These are phyloP conservation scores for Drosophila auraria DNA, from an alignment of 1,140 invertebrate species.

Conservation along the genomic window DNA sequence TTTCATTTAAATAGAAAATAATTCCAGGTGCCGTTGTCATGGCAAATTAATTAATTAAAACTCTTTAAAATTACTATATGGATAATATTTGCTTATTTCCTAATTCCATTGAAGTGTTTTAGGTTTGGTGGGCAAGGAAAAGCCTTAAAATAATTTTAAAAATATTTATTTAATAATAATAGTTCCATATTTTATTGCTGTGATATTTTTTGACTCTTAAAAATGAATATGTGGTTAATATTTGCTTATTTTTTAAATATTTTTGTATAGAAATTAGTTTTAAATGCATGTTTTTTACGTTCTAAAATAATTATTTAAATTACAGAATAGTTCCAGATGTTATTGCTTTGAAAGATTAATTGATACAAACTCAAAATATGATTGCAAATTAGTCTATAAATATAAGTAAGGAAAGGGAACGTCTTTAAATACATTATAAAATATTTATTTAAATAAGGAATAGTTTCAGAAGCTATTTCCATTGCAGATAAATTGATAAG, in stretches of 20 bases:
- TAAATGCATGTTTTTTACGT: too few relatives aligned
- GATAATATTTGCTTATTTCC: too few relatives aligned
- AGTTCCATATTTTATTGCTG: neutral
- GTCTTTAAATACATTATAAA: too few relatives aligned
- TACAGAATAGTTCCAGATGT: neutral
- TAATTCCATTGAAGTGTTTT: too few relatives aligned
- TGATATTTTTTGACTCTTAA: conserved; percentile 6
- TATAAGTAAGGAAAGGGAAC: neutral
- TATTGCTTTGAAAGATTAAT: neutral
- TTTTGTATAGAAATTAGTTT: neutral
- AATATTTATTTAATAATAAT: too few relatives aligned
- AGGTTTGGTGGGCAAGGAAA: too few relatives aligned
- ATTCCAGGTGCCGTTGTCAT: too few relatives aligned
- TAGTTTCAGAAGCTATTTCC: neutral
- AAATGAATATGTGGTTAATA: neutral
- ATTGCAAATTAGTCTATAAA: too few relatives aligned
- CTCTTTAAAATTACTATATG: too few relatives aligned
- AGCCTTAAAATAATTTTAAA: too few relatives aligned
- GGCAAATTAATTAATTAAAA: too few relatives aligned
- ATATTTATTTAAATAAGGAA: neutral
- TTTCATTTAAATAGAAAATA: too few relatives aligned
- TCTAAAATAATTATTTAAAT: neutral
- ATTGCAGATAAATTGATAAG: neutral
- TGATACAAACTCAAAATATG: neutral
- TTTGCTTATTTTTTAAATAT: neutral